These are phyloP conservation scores for Balanococcus diminutus DNA, from an alignment of 2,888 invertebrate genomes.

Conservation along the genomic window DNA sequence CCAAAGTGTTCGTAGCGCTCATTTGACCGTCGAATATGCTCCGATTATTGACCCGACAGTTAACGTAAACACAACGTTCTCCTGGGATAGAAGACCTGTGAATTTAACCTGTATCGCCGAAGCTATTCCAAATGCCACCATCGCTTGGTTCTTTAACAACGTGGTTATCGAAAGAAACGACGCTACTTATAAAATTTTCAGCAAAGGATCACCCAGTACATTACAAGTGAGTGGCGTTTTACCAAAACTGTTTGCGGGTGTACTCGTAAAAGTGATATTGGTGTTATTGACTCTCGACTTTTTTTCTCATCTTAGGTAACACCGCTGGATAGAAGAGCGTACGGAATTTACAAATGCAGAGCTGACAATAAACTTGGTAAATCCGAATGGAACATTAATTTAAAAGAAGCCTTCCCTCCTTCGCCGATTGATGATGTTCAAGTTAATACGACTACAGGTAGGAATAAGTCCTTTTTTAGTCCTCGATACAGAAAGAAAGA, in stretches of 20 bases:
- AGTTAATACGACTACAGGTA: constrained; percentile 70
- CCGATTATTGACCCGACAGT: constrained; percentile 76
- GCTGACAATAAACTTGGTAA: constrained; percentile 79
- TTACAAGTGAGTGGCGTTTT: constrained; percentile 62
- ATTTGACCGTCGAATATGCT: constrained; percentile 80
- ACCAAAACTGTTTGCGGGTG: no score
- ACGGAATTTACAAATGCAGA: constrained; percentile 79
- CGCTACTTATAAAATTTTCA: constrained; percentile 68
- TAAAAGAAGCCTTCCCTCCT: constrained; percentile 77
- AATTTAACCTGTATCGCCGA: constrained; percentile 89
- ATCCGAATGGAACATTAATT: constrained; percentile 70
- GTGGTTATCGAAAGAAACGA: constrained; percentile 61
- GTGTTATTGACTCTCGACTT: no score
- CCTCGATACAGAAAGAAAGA: not conserved
- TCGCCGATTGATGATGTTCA: constrained; percentile 70
- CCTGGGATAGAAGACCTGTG: constrained; percentile 80
- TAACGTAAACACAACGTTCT: constrained; percentile 73
- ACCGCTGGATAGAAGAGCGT: constrained; percentile 71
- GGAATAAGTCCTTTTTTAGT: no score
- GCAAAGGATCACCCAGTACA: constrained; percentile 74
- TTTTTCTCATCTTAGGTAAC: constrained; percentile 63
- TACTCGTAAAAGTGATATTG: no score
- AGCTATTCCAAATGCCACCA: constrained; percentile 87
- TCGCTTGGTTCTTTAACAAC: constrained; percentile 74
- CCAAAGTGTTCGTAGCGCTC: constrained; percentile 76